Percentiles rank a stretch among this genome's conserved stretches.
phyloP scores from a whole-genome alignment of 2,888 invertebrate genomes.

The Napeogenes sylphis region DNA sequence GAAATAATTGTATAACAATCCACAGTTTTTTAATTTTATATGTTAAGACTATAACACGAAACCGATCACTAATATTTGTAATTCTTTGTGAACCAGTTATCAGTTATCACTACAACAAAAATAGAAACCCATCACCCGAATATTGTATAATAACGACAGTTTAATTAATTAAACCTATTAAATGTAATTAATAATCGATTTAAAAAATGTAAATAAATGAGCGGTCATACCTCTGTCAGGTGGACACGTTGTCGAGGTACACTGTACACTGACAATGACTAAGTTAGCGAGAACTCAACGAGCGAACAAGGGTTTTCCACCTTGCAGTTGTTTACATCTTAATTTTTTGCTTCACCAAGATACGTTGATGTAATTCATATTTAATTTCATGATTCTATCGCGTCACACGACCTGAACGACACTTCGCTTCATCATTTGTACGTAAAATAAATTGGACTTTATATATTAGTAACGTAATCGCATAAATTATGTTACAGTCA shows the following conservation, averaged over 20 bases:
- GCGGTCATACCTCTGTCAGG: conserved; percentile 50
- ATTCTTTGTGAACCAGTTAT: conserved; percentile 4
- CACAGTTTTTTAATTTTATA: no score
- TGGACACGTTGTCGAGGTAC: conserved; percentile 43
- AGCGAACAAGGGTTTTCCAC: conserved; percentile 46
- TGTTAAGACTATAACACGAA: conserved; percentile 15
- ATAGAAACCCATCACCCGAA: conserved; percentile 15
- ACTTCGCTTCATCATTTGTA: conserved; percentile 31
- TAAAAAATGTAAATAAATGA: conserved; percentile 37
- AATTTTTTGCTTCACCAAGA: conserved; percentile 36
- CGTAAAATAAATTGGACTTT: conserved; percentile 37
- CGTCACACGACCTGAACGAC: conserved; percentile 24
- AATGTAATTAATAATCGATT: conserved; percentile 51
- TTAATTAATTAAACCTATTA: conserved; percentile 26
- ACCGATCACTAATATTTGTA: conserved; percentile 24
- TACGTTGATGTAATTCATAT: conserved; percentile 20
- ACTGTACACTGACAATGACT: conserved; percentile 47
- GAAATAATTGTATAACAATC: no score
- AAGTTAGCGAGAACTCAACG: conserved; percentile 39
- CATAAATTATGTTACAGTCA: conserved; percentile 45
- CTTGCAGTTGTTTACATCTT: conserved; percentile 43
- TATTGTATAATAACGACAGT: conserved; percentile 24
- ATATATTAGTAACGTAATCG: conserved; percentile 36
- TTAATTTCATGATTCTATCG: conserved; percentile 12
- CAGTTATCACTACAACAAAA: conserved; percentile 3